These are phyloP conservation scores for Argya squamiceps DNA, from an alignment of 2,797 vertebrate genomes.

Conservation along the genomic window DNA sequence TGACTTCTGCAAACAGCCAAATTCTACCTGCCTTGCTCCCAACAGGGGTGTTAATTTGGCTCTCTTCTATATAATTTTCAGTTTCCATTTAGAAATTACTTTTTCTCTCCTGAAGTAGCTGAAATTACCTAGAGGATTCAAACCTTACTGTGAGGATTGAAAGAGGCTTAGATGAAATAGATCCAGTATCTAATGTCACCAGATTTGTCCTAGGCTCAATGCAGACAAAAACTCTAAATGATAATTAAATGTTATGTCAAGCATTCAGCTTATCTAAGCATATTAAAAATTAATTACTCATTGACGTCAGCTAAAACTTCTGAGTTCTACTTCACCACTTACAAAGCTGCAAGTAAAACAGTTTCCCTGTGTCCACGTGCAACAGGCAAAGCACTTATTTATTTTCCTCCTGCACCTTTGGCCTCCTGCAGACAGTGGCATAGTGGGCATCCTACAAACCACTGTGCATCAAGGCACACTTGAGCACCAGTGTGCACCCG, in stretches of 20 bases:
- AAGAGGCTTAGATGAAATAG: neutral
- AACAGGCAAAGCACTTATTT: neutral
- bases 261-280: neutral
- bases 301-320: neutral
- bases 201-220: neutral
- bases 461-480: accelerated
- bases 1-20: neutral
- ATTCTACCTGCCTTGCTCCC: neutral
- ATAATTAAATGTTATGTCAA: neutral
- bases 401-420: neutral
- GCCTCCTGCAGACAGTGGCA: neutral
- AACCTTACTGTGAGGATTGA: neutral
- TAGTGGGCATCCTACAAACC: neutral
- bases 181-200: neutral
- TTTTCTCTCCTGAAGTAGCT: neutral
- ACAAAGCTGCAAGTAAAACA: neutral
- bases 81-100: neutral
- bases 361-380: neutral
- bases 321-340: neutral
- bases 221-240: neutral
- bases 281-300: neutral
- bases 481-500: too few relatives aligned
- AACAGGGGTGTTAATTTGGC: neutral
- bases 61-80: neutral
- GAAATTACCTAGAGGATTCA: neutral